Conservation (phyloP, 1,140 invertebrate species). For the Caenorhabditis briggsae region DNA sequence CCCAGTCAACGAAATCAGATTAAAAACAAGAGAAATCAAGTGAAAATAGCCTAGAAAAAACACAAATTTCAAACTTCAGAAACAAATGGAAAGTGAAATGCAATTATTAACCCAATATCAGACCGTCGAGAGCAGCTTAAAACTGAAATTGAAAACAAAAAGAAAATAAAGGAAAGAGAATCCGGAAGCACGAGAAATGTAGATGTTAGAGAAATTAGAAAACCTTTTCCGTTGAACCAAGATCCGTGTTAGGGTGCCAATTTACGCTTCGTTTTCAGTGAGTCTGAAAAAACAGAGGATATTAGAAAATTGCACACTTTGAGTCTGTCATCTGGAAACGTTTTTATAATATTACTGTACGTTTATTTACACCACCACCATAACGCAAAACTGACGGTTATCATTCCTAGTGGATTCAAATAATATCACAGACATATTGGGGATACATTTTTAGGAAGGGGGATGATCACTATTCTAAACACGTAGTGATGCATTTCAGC, state of each 20-base stretch:
- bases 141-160: slow-evolving; percentile 1
- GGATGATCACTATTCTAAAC: slow-evolving; percentile 34
- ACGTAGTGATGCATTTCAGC: slow-evolving; percentile 43
- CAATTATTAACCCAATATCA: not conserved
- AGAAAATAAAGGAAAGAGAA: not conserved
- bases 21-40: not conserved
- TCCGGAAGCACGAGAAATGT: not conserved
- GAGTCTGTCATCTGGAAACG: not conserved
- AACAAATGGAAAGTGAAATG: not conserved
- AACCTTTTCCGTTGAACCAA: slow-evolving; percentile 1
- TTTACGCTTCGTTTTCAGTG: slow-evolving; percentile 40
- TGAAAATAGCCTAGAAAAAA: slow-evolving; percentile 34
- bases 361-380: slow-evolving; percentile 15
- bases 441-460: not conserved
- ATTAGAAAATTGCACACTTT: not conserved
- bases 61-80: not conserved
- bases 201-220: slow-evolving; percentile 14
- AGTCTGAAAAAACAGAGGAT: slow-evolving; percentile 33
- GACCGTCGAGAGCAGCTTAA: not conserved
- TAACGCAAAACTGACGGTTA: slow-evolving; percentile 15
- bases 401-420: not conserved
- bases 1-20: not conserved
- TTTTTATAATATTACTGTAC: not conserved
- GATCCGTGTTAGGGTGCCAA: not conserved
- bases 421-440: not conserved